Evolutionary conservation across 2,888 invertebrate genomes (phyloP).

Genomic region (Agrochola macilenta): DNA sequence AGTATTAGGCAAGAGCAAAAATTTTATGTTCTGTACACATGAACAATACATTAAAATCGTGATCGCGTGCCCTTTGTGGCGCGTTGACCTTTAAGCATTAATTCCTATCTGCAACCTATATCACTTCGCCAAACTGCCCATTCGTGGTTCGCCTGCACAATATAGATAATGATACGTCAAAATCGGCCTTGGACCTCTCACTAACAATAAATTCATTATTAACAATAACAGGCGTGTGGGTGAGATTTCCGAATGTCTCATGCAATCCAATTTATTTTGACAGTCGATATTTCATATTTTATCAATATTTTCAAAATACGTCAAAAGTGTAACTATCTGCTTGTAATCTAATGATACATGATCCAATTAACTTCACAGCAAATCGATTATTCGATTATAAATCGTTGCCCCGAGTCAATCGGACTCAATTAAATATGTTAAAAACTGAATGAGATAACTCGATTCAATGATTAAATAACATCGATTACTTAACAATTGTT

Average conservation of each 20-base stretch:
- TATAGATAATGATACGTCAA: slow-evolving; percentile 78
- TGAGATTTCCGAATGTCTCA: slow-evolving; percentile 68
- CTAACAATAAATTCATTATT: slow-evolving; percentile 79
- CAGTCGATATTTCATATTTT: slow-evolving; percentile 46
- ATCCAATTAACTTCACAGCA: slow-evolving; percentile 10
- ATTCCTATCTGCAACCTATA: slow-evolving; percentile 78
- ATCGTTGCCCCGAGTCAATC: slow-evolving; percentile 10
- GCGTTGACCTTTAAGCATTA: slow-evolving; percentile 78
- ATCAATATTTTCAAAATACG: slow-evolving; percentile 25
- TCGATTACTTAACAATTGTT: slow-evolving; percentile 37
- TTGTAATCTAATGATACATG: slow-evolving; percentile 4
- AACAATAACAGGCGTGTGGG: slow-evolving; percentile 75
- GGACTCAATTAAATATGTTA: slow-evolving; percentile 28
- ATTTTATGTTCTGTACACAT: slow-evolving; percentile 62
- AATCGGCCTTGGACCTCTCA: slow-evolving; percentile 82
- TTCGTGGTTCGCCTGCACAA: slow-evolving; percentile 75
- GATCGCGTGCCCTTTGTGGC: slow-evolving; percentile 78
- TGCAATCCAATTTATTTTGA: slow-evolving; percentile 70
- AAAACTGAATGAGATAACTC: slow-evolving; percentile 35
- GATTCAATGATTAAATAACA: slow-evolving; percentile 45
- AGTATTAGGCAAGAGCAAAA: slow-evolving; percentile 58
- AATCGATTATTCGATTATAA: slow-evolving; percentile 8
- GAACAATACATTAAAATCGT: slow-evolving; percentile 76
- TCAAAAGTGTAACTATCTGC: neutral
- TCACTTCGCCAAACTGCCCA: slow-evolving; percentile 80